Evolutionary conservation across 1,140 invertebrate genomes (phyloP).

Genomic region (Pentalonia nigronervosa): DNA sequence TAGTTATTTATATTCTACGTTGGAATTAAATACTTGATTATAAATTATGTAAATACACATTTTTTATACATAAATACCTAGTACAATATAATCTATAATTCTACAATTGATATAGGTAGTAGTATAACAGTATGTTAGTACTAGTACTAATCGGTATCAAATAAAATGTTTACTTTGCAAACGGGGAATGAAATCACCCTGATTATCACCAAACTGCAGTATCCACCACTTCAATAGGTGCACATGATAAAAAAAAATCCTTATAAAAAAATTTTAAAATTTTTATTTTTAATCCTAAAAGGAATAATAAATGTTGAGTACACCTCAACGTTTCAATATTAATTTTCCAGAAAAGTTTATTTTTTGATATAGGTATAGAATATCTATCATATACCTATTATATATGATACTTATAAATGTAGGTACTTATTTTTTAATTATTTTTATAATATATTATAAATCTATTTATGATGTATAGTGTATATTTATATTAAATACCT

Average conservation of each 20-base stretch:
- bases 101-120: background rate
- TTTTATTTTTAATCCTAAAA: background rate
- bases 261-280: background rate
- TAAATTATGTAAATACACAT: background rate
- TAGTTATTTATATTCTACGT: too few relatives aligned
- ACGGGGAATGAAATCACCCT: background rate
- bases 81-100: too few relatives aligned
- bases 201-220: background rate
- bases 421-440: too few relatives aligned
- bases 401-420: background rate
- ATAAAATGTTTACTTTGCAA: background rate
- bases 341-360: background rate
- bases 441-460: too few relatives aligned
- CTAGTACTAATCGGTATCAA: background rate
- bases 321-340: background rate
- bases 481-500: background rate
- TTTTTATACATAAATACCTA: too few relatives aligned
- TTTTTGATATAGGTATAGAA: background rate
- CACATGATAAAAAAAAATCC: background rate
- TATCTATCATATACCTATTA: background rate
- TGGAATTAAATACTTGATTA: background rate
- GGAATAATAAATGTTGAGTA: background rate
- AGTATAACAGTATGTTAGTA: too few relatives aligned
- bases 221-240: background rate
- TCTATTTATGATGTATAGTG: too few relatives aligned